Evolutionary conservation across 2,113 vertebrate species (phyloP), one percentile per base, ranked within the genome.

Genomic region (Noturus placidus): DNA sequence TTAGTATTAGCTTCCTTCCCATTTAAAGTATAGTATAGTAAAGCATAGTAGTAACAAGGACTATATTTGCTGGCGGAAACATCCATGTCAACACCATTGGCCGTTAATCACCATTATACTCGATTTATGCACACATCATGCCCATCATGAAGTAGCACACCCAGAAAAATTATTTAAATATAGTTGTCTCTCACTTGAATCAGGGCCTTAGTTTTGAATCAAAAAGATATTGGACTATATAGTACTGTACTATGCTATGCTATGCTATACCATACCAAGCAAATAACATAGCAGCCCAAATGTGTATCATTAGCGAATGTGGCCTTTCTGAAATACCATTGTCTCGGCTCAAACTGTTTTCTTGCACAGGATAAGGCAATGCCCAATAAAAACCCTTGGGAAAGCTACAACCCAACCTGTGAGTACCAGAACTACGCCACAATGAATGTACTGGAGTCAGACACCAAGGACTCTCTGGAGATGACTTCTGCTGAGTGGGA

Each of bases 381-480:
- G 92, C 93, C 96, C 84, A 97, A 95, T 96, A 99, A 99, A 95
- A 97, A 96, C 94, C 97, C 98, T 69, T 99, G 98, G 98, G 98
- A 99, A 94, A 98, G 93, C 96, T 99, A 97, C 96, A 99, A 98
- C 96, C 95, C 95, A 92, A 95, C 97, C 91, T 97, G 97, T 90
- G 98, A 99, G 93, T 99, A 99, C 94, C 98, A 96, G 96, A 99
- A 99, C 94, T 99, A 99, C 89, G 97, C 98, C 95, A 98, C 98
- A 89, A 98, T 99, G 97, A 99, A 99, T 88, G 98, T 99, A 94
- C 96, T 99, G 96, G 97, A 99, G 91, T 95, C 98, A 93, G 96
- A 97, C 94, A 93, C 96, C 94, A 99, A 99, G 96, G 97, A 99
- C 90, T 94, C 97, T 92, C 96, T 99, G 96, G 98, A 99, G 97